Percentiles rank a stretch among this genome's conserved stretches.
Evolutionary conservation across 35 echinoderm and acorn worm species (phyloP).

Genomic region (Amphiura filiformis): DNA sequence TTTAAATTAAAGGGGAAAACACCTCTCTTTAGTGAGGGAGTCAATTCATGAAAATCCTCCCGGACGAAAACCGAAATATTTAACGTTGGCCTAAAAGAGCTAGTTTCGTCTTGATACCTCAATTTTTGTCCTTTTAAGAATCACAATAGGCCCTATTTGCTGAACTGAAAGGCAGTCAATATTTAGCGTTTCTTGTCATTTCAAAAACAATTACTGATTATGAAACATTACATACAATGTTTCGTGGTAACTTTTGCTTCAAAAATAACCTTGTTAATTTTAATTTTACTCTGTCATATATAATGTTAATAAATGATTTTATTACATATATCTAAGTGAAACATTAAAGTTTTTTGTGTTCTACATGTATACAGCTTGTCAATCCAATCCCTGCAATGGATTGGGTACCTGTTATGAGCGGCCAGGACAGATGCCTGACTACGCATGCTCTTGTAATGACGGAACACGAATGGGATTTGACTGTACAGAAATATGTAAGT

Average conservation of each 20-base stretch:
- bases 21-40: too few relatives aligned
- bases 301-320: background rate
- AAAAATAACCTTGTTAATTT: too few relatives aligned
- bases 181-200: too few relatives aligned
- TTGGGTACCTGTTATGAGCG: conserved; percentile 29
- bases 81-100: too few relatives aligned
- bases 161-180: too few relatives aligned
- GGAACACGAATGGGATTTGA: conserved; percentile 11
- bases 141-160: too few relatives aligned
- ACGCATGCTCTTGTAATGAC: conserved; percentile 9
- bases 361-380: conserved; percentile 13
- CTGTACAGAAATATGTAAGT: background rate
- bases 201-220: background rate
- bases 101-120: too few relatives aligned
- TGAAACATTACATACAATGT: background rate
- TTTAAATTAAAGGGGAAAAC: too few relatives aligned
- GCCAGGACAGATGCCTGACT: conserved; percentile 16
- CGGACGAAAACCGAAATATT: too few relatives aligned
- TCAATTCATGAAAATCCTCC: too few relatives aligned
- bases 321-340: too few relatives aligned
- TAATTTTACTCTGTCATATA: background rate
- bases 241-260: background rate
- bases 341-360: background rate
- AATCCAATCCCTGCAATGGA: conserved; percentile 14
- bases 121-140: too few relatives aligned